Evolutionary conservation across 2,888 invertebrate species (phyloP).

Genomic region (Troilus luridus): DNA sequence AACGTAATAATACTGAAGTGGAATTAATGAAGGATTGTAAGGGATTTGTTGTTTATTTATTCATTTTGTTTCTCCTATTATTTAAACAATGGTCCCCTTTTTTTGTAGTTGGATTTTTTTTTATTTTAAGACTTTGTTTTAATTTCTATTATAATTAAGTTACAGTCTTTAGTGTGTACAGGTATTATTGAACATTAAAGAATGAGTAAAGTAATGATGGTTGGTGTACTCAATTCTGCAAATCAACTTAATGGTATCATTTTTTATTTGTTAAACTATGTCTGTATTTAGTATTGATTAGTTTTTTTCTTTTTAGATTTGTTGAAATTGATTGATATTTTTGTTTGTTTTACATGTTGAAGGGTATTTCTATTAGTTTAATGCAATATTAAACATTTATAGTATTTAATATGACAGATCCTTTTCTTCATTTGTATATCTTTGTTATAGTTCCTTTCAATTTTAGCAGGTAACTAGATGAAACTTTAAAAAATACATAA

Average conservation of each 20-base stretch:
- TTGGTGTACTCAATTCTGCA: conserved; percentile 38
- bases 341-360: background rate
- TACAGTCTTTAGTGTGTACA: conserved; percentile 29
- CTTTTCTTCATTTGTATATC: background rate
- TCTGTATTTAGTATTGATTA: conserved; percentile 5
- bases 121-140: background rate
- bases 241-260: conserved; percentile 29
- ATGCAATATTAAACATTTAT: background rate
- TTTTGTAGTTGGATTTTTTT: background rate
- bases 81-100: background rate
- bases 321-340: background rate
- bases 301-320: background rate
- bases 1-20: background rate
- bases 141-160: background rate
- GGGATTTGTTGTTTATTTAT: background rate
- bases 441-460: background rate
- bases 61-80: background rate
- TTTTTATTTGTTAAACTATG: background rate
- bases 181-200: background rate
- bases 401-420: background rate
- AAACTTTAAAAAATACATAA: background rate
- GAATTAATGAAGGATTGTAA: background rate
- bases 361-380: background rate
- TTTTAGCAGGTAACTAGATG: background rate
- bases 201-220: background rate